Base-by-base conservation (phyloP, 1,140 invertebrate species). In the Drosophila elegans region DNA sequence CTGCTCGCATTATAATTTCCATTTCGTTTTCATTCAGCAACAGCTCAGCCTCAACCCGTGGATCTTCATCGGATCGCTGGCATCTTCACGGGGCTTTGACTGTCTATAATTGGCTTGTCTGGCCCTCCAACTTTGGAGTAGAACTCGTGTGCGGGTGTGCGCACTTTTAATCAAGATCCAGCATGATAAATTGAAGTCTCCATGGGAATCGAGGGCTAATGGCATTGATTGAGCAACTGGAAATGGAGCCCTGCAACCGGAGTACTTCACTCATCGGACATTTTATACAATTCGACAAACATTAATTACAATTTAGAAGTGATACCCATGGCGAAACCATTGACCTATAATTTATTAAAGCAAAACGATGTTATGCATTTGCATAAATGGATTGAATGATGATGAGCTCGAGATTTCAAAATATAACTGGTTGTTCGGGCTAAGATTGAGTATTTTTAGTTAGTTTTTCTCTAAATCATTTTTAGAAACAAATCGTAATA, bases 71-170 rank as follows among this genome's bases (percentile, higher is more conserved):
- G 69, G 69, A 41, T 53, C 44, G 48, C 68, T 67, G 69, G 74
- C 83, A 88, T 89, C 83, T 88, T 89, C 74, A 88, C 63, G 83
- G 72, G 80, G 53, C 79, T 83, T 74, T 88, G 76, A 36, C 84
- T 89, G 80, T 83, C 76, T 89, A 88, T 88, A 89, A 89, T 89
- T 88, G 83, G 80, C 67, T 76, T 69, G 80, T 83, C 82, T 78
- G 62, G 68, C 68, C 69, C 45, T 29, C 38, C 57, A 42, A 25
- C 38, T 56, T 9, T 2, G 13, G 36, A 21, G 44, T 21, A 45
- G 34, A 34, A 44, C 51, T 41, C 29, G 34, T 55, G 53, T 56
- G 61, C 74, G 78, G 72, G 72, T 66, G 72, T 77, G 63, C 63
- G 52, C 27, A 78, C 69, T 66, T 80, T 89, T 67, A 88, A 88